Conservation (phyloP, 2,113 vertebrate genomes). For the Eonycteris spelaea region DNA sequence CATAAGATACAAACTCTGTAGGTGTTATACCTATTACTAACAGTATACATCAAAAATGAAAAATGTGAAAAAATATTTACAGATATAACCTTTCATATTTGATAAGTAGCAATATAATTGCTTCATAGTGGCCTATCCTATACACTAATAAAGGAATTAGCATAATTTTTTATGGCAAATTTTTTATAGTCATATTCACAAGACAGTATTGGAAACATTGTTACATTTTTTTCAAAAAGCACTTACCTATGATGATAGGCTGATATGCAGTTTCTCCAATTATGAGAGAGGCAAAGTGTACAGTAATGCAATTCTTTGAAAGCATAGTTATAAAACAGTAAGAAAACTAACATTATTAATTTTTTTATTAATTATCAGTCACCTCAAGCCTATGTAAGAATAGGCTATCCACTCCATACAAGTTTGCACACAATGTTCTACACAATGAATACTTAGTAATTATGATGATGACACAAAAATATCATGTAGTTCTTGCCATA, state of each 20-base stretch:
- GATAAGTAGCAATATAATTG: neutral
- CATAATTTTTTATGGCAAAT: neutral
- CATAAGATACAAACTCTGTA: neutral
- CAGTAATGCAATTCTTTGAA: neutral
- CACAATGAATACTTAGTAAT: neutral
- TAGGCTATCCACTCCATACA: neutral
- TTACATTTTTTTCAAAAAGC: neutral
- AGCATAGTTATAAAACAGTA: neutral
- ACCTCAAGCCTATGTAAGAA: neutral
- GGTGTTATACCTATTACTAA: neutral
- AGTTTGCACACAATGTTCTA: neutral
- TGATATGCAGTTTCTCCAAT: neutral
- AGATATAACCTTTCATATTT: neutral
- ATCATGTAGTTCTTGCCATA: neutral
- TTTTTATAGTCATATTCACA: neutral
- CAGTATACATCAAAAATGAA: neutral
- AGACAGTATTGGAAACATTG: neutral
- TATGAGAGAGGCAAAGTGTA: neutral
- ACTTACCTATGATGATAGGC: neutral
- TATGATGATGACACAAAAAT: neutral
- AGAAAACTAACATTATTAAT: neutral
- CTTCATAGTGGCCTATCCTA: neutral
- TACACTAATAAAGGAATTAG: neutral
- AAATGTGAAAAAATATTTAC: neutral
- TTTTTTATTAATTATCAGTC: neutral